Evolutionary conservation across 2,888 invertebrate species (phyloP).

Genomic region (Syrphus vitripennis): DNA sequence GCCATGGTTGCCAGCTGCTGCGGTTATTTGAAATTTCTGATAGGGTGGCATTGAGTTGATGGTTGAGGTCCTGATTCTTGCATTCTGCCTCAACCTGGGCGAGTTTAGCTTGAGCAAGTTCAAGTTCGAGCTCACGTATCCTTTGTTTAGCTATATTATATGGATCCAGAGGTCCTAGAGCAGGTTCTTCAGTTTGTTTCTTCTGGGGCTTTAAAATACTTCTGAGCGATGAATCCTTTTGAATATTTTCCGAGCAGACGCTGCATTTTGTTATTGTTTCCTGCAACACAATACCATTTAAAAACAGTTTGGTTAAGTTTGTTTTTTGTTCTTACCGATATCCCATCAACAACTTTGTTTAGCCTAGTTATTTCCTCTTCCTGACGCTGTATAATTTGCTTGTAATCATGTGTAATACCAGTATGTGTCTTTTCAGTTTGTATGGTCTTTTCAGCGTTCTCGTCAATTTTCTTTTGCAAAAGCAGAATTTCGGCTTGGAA

Average conservation of each 20-base stretch:
- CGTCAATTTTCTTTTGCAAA: constrained; percentile 89
- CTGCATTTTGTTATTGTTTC: constrained; percentile 82
- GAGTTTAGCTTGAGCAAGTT: constrained; percentile 97
- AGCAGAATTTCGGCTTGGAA: constrained; percentile 82
- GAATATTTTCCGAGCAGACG: constrained; percentile 79
- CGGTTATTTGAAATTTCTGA: constrained; percentile 86
- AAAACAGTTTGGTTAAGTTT: not conserved
- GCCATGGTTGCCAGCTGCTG: constrained; percentile 92
- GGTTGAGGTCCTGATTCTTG: constrained; percentile 95
- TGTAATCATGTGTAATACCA: constrained; percentile 94
- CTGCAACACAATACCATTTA: constrained; percentile 77
- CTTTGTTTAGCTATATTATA: constrained; percentile 81
- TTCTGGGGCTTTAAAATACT: constrained; percentile 42
- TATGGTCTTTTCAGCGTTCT: constrained; percentile 88
- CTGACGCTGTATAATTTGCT: constrained; percentile 93
- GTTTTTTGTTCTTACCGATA: constrained; percentile 86
- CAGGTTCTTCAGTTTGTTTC: constrained; percentile 75
- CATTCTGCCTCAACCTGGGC: constrained; percentile 98
- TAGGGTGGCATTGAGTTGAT: constrained; percentile 91
- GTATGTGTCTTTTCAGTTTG: constrained; percentile 88
- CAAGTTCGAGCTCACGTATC: constrained; percentile 95
- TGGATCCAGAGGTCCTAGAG: constrained; percentile 80
- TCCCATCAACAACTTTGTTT: constrained; percentile 83
- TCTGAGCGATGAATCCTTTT: constrained; percentile 68
- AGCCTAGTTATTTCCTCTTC: constrained; percentile 89